These are phyloP conservation scores for Oryzaephilus surinamensis DNA, from an alignment of 1,140 invertebrate genomes.

Conservation along the genomic window DNA sequence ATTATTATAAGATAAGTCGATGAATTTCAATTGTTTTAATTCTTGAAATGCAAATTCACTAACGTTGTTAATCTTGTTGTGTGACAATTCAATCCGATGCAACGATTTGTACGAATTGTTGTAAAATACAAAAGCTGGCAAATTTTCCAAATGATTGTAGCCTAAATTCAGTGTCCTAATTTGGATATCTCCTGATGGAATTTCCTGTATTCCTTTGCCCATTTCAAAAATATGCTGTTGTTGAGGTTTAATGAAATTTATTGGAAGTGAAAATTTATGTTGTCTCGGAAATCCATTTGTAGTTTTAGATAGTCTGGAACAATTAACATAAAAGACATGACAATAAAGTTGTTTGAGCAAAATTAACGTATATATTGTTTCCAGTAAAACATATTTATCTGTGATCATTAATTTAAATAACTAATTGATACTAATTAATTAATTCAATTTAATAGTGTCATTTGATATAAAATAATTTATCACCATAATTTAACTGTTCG, in stretches of 20 bases:
- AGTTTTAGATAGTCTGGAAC: too few species aligned
- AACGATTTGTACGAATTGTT: conserved; percentile 23
- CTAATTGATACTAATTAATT: too few species aligned
- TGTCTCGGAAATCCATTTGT: neutral
- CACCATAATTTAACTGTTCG: too few species aligned
- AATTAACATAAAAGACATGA: too few species aligned
- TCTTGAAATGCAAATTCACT: conserved; percentile 45
- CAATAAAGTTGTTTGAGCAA: too few species aligned
- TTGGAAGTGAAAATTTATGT: neutral
- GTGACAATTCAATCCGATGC: conserved; percentile 19
- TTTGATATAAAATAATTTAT: too few species aligned
- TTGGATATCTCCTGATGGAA: conserved; percentile 19
- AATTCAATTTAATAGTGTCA: too few species aligned
- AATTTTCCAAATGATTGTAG: conserved; percentile 25
- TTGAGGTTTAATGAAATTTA: too few species aligned
- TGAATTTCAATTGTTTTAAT: conserved; percentile 48
- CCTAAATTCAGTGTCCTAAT: conserved; percentile 22
- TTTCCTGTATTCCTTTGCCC: conserved; percentile 18
- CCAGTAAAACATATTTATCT: too few species aligned
- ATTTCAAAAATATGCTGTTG: conserved; percentile 15
- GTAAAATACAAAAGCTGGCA: conserved; percentile 22
- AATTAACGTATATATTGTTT: too few species aligned
- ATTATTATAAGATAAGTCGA: conserved; percentile 55
- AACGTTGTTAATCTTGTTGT: conserved; percentile 24
- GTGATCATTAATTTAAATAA: too few species aligned